Evolutionary conservation across 2,888 invertebrate genomes (phyloP).

Genomic region (Schizaphis graminum): DNA sequence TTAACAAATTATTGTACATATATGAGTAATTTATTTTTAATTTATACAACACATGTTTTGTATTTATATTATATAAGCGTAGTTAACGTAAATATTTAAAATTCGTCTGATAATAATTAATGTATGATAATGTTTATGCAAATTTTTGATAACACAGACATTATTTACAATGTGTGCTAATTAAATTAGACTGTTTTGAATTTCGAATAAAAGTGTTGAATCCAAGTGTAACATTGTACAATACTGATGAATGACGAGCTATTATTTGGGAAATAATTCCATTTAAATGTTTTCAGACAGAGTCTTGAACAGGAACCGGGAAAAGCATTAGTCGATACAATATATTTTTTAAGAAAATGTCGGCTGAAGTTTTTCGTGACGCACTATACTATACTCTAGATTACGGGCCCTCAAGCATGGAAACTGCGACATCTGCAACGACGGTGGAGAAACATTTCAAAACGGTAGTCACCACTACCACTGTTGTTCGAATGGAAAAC

Average conservation of each 20-base stretch:
- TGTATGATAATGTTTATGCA: neutral
- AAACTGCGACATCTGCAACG: conserved; percentile 68
- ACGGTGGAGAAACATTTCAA: conserved; percentile 57
- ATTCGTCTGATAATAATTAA: neutral
- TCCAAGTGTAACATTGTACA: neutral
- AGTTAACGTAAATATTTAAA: neutral
- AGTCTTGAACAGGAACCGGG: neutral
- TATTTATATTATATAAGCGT: neutral
- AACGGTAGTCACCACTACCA: conserved; percentile 49
- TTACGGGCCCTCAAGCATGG: conserved; percentile 77
- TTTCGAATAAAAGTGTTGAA: neutral
- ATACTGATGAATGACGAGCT: neutral
- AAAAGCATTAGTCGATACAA: neutral
- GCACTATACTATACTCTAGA: neutral
- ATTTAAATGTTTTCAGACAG: neutral
- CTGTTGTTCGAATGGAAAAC: conserved; percentile 60
- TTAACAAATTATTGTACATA: neutral
- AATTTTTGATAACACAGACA: neutral
- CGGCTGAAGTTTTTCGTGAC: neutral
- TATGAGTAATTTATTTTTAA: neutral
- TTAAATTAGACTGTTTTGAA: neutral
- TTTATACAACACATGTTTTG: neutral
- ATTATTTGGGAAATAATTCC: neutral
- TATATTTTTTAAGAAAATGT: conserved; percentile 11
- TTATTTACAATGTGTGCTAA: neutral